Percentiles rank a stretch among this genome's conserved stretches.
These are phyloP conservation scores for Perizoma flavofasciatum DNA, from an alignment of 2,888 invertebrate genomes.

Conservation along the genomic window DNA sequence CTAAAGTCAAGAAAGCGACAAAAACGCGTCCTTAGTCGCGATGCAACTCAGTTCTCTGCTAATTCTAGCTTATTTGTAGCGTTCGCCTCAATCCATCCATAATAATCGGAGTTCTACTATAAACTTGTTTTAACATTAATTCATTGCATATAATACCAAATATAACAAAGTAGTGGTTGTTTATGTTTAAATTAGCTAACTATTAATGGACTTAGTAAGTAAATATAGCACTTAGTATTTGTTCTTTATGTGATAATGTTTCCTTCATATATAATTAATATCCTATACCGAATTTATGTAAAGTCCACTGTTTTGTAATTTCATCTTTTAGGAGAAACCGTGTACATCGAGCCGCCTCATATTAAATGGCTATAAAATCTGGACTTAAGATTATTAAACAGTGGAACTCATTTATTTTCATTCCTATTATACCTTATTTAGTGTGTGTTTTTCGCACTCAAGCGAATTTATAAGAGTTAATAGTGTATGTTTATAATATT, in stretches of 20 bases:
- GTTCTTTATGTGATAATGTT: background rate
- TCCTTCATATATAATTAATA: slow-evolving; percentile 1
- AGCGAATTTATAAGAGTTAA: slow-evolving; percentile 17
- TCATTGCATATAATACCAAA: slow-evolving; percentile 52
- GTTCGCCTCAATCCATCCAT: background rate
- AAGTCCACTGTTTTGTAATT: background rate
- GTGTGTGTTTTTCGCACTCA: slow-evolving; percentile 20
- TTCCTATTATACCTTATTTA: slow-evolving; percentile 3
- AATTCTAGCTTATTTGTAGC: background rate
- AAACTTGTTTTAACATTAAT: background rate
- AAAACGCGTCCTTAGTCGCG: background rate
- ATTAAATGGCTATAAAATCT: background rate
- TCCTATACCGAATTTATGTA: slow-evolving; percentile 4
- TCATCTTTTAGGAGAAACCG: background rate
- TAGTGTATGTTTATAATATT: background rate
- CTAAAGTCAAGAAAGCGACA: no score
- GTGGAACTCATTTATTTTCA: background rate
- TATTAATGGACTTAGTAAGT: slow-evolving; percentile 18
- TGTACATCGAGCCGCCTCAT: background rate
- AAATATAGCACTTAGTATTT: slow-evolving; percentile 6
- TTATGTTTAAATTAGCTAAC: slow-evolving; percentile 39
- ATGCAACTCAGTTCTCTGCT: no score
- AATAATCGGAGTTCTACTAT: slow-evolving; percentile 3
- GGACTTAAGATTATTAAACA: background rate
- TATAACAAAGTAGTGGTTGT: slow-evolving; percentile 56